Evolutionary conservation across 2,113 vertebrate genomes (phyloP).

Genomic region (Nibea albiflora): DNA sequence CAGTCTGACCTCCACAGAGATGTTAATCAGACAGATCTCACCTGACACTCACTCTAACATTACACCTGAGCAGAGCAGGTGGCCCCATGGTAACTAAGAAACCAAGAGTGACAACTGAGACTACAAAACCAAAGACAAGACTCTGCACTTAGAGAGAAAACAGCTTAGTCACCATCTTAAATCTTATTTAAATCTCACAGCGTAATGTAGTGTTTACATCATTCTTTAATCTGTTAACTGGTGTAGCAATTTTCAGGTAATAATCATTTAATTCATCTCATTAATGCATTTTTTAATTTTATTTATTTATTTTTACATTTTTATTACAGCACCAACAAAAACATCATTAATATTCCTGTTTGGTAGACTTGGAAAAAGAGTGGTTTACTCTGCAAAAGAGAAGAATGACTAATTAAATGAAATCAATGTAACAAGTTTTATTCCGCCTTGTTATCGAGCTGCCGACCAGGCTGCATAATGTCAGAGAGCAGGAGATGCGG

Average conservation of each 20-base stretch:
- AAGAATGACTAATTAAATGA: not conserved
- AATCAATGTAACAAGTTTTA: constrained; percentile 2
- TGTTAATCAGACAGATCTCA: constrained; percentile 46
- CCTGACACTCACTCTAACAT: constrained; percentile 71
- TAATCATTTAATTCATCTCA: not conserved
- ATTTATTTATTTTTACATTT: constrained; percentile 3
- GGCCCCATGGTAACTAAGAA: constrained; percentile 70
- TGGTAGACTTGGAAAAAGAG: not conserved
- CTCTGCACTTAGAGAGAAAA: not conserved
- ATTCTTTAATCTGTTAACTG: not conserved
- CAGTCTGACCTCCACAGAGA: constrained; percentile 26
- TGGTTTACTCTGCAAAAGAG: not conserved
- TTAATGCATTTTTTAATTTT: not conserved
- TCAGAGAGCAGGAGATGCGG: not conserved
- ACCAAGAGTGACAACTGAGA: constrained; percentile 66
- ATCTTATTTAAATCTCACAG: not conserved
- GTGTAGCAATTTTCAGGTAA: not conserved
- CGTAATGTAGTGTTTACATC: not conserved
- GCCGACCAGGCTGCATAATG: not conserved
- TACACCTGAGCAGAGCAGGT: constrained; percentile 69
- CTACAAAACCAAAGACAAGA: constrained; percentile 31
- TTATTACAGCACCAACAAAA: not conserved
- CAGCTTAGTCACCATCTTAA: not conserved
- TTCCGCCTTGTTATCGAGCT: not conserved
- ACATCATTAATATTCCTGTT: not conserved